A percentile compares a stretch with the other conserved stretches of the same genome.
Conservation (phyloP, 2,113 vertebrate species). For the Alexandromys fortis region DNA sequence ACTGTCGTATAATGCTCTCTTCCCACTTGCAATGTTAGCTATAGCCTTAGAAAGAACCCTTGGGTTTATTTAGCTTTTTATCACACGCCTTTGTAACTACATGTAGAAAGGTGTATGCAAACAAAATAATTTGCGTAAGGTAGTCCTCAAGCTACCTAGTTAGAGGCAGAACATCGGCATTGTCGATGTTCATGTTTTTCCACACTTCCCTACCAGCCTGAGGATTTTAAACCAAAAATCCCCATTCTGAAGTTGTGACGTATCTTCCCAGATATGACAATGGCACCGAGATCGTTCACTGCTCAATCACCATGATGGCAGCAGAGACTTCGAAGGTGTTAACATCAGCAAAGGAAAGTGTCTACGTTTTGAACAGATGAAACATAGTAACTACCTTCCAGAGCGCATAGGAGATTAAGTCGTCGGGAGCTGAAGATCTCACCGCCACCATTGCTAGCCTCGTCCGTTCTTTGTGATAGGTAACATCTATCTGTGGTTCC, state of each 20-base stretch:
- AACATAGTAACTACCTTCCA: background rate
- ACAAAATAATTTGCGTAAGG: background rate
- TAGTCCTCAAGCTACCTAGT: background rate
- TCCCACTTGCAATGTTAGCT: constrained; percentile 24
- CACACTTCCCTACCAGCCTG: background rate
- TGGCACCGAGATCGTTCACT: background rate
- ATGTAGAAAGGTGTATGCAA: background rate
- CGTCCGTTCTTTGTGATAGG: background rate
- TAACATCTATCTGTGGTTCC: rapidly evolving
- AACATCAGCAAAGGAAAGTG: background rate
- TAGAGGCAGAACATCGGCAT: background rate
- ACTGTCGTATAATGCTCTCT: background rate
- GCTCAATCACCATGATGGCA: background rate
- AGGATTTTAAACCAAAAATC: background rate
- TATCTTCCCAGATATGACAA: background rate
- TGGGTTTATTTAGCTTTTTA: constrained; percentile 6
- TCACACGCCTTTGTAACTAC: background rate
- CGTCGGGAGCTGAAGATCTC: no score
- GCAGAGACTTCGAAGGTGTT: background rate
- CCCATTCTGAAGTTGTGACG: background rate
- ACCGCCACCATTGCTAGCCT: background rate
- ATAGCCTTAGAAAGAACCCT: background rate
- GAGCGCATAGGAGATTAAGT: background rate
- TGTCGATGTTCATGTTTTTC: background rate
- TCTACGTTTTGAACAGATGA: background rate